These are phyloP conservation scores for Contarinia nasturtii DNA, from an alignment of 1,140 invertebrate genomes.

Conservation along the genomic window DNA sequence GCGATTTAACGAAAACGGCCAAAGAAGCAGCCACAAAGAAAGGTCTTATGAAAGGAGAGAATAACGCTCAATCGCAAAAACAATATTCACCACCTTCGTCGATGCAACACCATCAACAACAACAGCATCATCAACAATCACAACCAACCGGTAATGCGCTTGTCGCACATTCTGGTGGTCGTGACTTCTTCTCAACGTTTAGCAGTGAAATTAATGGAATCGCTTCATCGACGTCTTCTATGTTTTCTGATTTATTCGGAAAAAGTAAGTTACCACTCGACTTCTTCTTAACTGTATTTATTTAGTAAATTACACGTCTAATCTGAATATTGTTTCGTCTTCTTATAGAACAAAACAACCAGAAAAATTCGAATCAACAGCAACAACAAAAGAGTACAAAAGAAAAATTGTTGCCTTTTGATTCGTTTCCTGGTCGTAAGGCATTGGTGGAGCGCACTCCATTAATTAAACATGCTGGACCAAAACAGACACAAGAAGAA, in stretches of 20 bases:
- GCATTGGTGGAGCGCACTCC: constrained; percentile 77
- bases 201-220: constrained; percentile 77
- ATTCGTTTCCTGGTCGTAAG: constrained; percentile 62
- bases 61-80: not conserved
- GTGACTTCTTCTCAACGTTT: constrained; percentile 78
- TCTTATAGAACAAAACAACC: constrained; percentile 10
- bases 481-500: constrained; percentile 40
- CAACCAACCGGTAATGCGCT: constrained; percentile 25
- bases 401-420: constrained; percentile 43
- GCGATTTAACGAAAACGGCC: constrained; percentile 77
- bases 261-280: constrained; percentile 30
- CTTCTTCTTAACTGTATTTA: constrained; percentile 4
- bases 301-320: constrained; percentile 2
- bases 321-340: too few relatives aligned
- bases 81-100: constrained; percentile 9
- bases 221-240: constrained; percentile 71
- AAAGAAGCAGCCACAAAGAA: constrained; percentile 73
- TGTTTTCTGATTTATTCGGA: constrained; percentile 81
- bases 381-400: constrained; percentile 24
- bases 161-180: constrained; percentile 27
- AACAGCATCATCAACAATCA: constrained; percentile 8
- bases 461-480: constrained; percentile 66
- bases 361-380: constrained; percentile 3
- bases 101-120: constrained; percentile 6
- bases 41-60: constrained; percentile 47